Conservation (phyloP, 2,113 vertebrate genomes). For the Otis tarda region DNA sequence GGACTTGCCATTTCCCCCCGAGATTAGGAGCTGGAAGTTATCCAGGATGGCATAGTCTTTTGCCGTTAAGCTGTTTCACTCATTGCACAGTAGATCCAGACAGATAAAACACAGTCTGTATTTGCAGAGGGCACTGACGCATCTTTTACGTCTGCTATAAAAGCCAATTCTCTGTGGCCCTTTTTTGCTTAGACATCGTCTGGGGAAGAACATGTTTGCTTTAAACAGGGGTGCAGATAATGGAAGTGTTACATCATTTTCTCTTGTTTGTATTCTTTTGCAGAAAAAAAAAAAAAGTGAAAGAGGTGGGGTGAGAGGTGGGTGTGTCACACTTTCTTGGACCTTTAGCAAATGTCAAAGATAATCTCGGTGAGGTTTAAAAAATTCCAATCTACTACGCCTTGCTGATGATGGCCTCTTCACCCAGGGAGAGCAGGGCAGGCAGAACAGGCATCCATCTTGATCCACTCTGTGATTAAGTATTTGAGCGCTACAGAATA, state of each 20-base stretch:
- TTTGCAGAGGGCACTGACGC: background rate
- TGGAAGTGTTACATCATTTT: background rate
- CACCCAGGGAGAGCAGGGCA: background rate
- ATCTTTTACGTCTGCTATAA: background rate
- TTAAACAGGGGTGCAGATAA: background rate
- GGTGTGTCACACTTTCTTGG: background rate
- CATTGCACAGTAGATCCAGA: background rate
- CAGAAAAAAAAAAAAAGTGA: background rate
- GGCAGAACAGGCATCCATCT: background rate
- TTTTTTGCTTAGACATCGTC: background rate
- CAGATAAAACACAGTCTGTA: background rate
- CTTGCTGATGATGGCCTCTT: background rate
- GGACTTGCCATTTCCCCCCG: background rate
- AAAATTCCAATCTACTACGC: background rate
- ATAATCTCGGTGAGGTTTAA: background rate
- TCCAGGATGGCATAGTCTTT: background rate
- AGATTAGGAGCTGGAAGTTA: background rate
- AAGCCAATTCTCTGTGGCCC: background rate
- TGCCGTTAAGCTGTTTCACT: background rate
- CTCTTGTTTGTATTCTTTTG: background rate
- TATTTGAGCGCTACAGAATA: background rate
- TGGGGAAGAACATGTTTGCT: background rate
- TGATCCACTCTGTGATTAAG: background rate
- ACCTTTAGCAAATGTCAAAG: background rate
- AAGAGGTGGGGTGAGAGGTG: rapidly evolving